Base-by-base conservation (phyloP, 2,888 invertebrate species). In the Heliconius hortense region DNA sequence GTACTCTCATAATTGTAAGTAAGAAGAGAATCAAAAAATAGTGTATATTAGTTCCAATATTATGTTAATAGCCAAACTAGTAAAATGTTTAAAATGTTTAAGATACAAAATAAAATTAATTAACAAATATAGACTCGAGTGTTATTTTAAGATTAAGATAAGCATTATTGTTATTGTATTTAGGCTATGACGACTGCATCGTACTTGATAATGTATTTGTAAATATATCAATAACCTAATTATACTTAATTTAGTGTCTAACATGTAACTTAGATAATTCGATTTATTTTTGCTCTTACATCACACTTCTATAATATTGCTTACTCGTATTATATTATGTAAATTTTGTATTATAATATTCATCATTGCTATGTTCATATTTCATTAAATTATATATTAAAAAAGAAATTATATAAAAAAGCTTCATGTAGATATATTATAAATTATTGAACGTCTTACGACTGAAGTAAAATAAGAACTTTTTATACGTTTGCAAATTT, bases 401-500 rank as follows among this genome's bases (percentile, higher is more conserved):
- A 60, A 24, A 26, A 15, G 13, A 26, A 24, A 15, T 60, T 56
- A 56, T n/a, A 56, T 56, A 56, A 18, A 56, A 53, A 56, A 56
- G n/a, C 60, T 60, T 60, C 18, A 24, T 26, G 60, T 64, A 35
- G 31, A 35, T 35, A 64, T 64, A 5, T 35, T 64, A 39, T 68
- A 68, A 68, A 68, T 68, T 53, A 68, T 64, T 64, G 53, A 68
- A 53, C n/a, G 48, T 68, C 53, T n/a, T 68, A 31, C n/a, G 24
- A 63, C 70, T 74, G 76, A 71, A 72, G 72, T 71, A 79, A 67
- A 64, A 64, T 66, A 78, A 72, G 71, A 68, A 60, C 5, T 84
- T 89, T 90, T 90, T 88, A 83, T 90, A 90, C 87, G 76, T 90
- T 91, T 90, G 86, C 89, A 90, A 86, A 89, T 88, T 88, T 87